Base-by-base conservation (phyloP, 2,888 invertebrate genomes). In the Acrobasis suavella region DNA sequence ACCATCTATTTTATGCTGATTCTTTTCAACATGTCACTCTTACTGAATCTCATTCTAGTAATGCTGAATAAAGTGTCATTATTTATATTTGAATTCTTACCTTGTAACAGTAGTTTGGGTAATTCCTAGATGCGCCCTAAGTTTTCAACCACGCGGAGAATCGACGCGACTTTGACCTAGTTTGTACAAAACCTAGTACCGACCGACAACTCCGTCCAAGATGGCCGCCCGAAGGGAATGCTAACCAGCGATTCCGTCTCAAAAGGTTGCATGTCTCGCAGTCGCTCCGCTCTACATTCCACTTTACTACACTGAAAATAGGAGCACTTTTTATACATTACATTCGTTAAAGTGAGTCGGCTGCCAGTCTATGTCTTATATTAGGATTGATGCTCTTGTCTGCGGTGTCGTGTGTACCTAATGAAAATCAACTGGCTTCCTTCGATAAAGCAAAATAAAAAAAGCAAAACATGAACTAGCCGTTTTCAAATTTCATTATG, bases 131-230 rank as follows among this genome's bases (percentile, higher is more conserved):
- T 63, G 66, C 66, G 65, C 65, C 63, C 69, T 67, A 70, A 77
- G 78, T 80, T 81, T 84, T 79, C 74, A 76, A 75, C 75, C 79
- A 76, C 75, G 75, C 76, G 76, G 75, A 74, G 70, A 73, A 73
- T 70, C 77, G 77, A 75, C 74, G 78, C 78, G 87, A 87, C 87
- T 88, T 89, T 89, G 87, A 87, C 87, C 88, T 77, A 89, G 77
- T 85, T 87, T 67, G 73, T 72, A 70, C 71, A 71, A 69, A 73
- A 72, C 74, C 76, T 77, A 76, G 72, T 73, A 77, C 42, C 2
- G 14, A 14, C 75, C 73, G 75, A 75, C 77, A 74, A 75, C 74
- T 76, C 77, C 64, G 72, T 74, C 75, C 81, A 85, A 83, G 79
- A 84, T 83, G 84, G 81, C 86, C 80, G 84, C 76, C 71, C 74